Evolutionary conservation across 2,113 vertebrate species (phyloP), one percentile per base, ranked within the genome.

Genomic region (Pollachius pollachius): DNA sequence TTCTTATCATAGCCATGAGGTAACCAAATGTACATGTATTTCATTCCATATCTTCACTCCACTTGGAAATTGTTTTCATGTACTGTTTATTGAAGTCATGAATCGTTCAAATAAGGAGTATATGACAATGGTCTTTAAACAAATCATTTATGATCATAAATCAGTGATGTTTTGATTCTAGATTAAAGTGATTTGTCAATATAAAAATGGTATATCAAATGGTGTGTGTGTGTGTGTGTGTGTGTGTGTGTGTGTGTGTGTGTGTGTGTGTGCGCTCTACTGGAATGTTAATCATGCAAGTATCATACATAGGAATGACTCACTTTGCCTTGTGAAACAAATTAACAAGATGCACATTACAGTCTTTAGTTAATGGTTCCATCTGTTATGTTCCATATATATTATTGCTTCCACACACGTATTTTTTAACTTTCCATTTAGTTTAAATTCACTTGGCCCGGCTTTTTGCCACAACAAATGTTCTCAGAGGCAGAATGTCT

Each of bases 401-500:
- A 48, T 11, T 48, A 9, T 48, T 48, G 9, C 21, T 54, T 69
- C 12, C 41, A 9, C 34, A 62, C 23, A 62, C 12, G 52, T 62
- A 12, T 13, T 48, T 48, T 48, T 48, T 13, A 48, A 48, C 15
- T 23, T 30, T n/a, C 61, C 16, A 65, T 23, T 52, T 60, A 8
- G 9, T 8, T 25, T 7, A 5, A 13, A 56, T 61, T 93, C 89
- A 96, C 84, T 94, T 94, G 16, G 68, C 71, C 73, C 91, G 83
- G 79, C 90, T 72, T 81, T 93, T 96, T 74, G 94, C 93, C 75
- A 95, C 91, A 73, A 92, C 74, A 15, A 98, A 81, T 94, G 94
- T 94, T 81, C 97, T 94, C 82, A 99, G 91, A 67, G 96, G 95
- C 61, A 99, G 75, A 0, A 89, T 89, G 13, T 93, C 93, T 88